A percentile compares a stretch with the other conserved stretches of the same genome.
phyloP scores from a whole-genome alignment of 2,113 vertebrate genomes.

The Tachysurus vachellii region DNA sequence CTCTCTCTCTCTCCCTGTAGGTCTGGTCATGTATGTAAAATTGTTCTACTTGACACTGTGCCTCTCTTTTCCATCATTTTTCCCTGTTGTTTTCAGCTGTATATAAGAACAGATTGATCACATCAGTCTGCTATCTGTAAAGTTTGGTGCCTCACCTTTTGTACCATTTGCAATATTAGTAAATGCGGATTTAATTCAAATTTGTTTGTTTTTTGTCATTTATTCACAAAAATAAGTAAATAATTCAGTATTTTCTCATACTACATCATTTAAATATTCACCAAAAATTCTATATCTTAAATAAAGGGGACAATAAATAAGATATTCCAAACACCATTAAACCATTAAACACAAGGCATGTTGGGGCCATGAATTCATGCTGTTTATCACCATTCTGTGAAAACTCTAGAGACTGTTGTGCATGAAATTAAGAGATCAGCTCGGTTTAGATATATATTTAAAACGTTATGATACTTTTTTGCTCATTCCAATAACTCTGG shows the following conservation, averaged over 20 bases:
- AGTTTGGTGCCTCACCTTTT: neutral
- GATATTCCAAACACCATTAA: neutral
- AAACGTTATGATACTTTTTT: neutral
- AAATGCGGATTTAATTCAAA: neutral
- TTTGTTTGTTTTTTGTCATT: neutral
- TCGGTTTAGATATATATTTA: neutral
- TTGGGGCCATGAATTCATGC: neutral
- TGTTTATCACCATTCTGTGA: neutral
- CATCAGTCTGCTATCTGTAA: neutral
- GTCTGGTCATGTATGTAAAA: neutral
- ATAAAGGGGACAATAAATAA: neutral
- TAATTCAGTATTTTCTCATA: neutral
- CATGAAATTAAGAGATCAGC: neutral
- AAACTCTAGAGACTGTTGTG: neutral
- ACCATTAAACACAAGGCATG: neutral
- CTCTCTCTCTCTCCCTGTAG: neutral
- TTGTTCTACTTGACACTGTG: neutral
- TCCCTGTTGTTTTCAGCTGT: neutral
- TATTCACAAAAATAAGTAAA: neutral
- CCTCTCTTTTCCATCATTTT: neutral
- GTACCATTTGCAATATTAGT: neutral
- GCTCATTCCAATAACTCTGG: neutral
- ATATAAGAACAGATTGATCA: neutral
- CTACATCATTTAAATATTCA: neutral
- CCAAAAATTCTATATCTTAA: neutral